These are phyloP conservation scores for Agapornis canus DNA, from an alignment of 2,797 vertebrate genomes.

Conservation along the genomic window DNA sequence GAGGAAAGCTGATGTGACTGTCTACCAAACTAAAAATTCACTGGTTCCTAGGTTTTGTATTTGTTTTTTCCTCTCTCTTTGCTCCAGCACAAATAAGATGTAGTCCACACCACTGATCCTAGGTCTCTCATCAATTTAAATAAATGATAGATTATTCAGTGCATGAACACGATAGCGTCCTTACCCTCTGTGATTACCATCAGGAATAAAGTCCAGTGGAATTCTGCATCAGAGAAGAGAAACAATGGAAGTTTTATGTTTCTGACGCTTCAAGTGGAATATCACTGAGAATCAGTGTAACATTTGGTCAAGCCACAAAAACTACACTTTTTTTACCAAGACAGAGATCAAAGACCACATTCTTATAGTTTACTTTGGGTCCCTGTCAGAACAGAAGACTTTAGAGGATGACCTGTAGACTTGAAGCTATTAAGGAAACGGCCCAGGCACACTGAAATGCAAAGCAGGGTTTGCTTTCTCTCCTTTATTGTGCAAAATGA, in stretches of 20 bases:
- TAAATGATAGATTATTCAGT: background rate
- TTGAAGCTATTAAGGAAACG: background rate
- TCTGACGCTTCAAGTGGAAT: background rate
- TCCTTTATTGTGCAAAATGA: background rate
- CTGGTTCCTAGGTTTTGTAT: background rate
- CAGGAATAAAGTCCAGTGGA: background rate
- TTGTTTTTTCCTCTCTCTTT: background rate
- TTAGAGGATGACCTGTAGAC: background rate
- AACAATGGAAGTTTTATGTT: background rate
- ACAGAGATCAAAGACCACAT: constrained; percentile 17
- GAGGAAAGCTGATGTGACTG: background rate
- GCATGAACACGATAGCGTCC: background rate
- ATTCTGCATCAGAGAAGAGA: background rate
- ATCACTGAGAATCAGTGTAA: background rate
- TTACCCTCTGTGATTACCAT: background rate
- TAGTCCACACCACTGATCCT: background rate
- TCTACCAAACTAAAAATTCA: background rate
- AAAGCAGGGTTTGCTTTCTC: background rate
- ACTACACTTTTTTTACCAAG: background rate
- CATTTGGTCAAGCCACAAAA: background rate
- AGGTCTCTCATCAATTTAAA: background rate
- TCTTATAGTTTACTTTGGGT: background rate
- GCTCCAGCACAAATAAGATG: background rate
- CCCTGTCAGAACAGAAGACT: background rate
- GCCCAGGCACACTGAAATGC: background rate